These are phyloP conservation scores for Anas platyrhynchos DNA, from an alignment of 2,113 vertebrate genomes.

Conservation along the genomic window DNA sequence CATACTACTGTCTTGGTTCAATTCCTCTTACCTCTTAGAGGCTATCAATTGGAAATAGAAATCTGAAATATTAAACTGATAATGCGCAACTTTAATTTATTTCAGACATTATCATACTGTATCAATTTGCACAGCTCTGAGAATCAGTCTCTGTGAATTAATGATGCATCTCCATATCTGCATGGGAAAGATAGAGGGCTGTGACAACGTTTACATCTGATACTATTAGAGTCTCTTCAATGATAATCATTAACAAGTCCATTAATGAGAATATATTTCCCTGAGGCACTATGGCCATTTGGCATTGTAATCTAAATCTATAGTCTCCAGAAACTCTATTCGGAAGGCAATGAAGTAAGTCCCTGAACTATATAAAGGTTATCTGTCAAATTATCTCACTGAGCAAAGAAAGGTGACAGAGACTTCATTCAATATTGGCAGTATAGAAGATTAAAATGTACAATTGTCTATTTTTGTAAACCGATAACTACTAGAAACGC, in stretches of 20 bases:
- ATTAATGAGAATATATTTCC: slow-evolving; percentile 62
- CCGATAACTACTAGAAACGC: not conserved
- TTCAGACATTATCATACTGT: not conserved
- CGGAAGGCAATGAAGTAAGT: slow-evolving; percentile 42
- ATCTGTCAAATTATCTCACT: slow-evolving; percentile 13
- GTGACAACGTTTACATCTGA: slow-evolving; percentile 52
- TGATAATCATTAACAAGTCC: slow-evolving; percentile 61
- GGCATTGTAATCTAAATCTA: slow-evolving; percentile 16
- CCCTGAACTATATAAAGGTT: slow-evolving; percentile 37
- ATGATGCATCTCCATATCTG: slow-evolving; percentile 14
- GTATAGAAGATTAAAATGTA: not conserved
- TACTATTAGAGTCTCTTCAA: slow-evolving; percentile 24
- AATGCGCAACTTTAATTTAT: slow-evolving; percentile 31
- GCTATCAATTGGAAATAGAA: slow-evolving; percentile 29
- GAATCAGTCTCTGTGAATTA: slow-evolving; percentile 45
- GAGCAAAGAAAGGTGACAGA: not conserved
- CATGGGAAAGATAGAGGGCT: slow-evolving; percentile 27
- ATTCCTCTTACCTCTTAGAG: not conserved
- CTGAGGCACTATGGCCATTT: slow-evolving; percentile 16
- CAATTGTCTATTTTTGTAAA: not conserved
- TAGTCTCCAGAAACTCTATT: slow-evolving; percentile 46
- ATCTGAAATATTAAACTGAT: slow-evolving; percentile 45
- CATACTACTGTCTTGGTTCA: not conserved
- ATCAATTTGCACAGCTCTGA: not conserved
- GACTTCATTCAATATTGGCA: not conserved